Evolutionary conservation across 2,113 vertebrate genomes (phyloP).

Genomic region (Galbula dea): DNA sequence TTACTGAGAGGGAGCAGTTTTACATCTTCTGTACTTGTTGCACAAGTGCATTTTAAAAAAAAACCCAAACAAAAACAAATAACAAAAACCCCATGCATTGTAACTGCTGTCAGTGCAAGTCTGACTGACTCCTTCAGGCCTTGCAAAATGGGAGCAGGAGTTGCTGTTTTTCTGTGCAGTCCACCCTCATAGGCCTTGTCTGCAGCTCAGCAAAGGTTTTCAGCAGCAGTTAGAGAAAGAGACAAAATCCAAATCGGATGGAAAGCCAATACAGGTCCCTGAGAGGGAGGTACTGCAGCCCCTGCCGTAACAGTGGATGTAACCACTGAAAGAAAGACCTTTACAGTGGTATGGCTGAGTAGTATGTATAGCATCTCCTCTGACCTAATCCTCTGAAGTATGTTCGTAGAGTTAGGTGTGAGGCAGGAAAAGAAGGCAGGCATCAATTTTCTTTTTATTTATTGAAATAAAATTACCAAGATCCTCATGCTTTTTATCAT

Average conservation of each 20-base stretch:
- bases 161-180: not conserved
- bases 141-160: accelerated
- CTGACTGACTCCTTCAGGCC: not conserved
- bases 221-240: not conserved
- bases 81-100: accelerated
- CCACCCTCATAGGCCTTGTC: accelerated
- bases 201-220: not conserved
- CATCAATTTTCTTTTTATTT: not conserved
- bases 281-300: not conserved
- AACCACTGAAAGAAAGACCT: not conserved
- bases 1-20: not conserved
- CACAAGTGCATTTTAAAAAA: not conserved
- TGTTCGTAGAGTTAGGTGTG: not conserved
- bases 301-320: not conserved
- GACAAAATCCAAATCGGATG: not conserved
- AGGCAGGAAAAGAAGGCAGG: not conserved
- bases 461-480: not conserved
- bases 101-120: not conserved
- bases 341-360: not conserved
- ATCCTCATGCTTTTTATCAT: not conserved
- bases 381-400: not conserved
- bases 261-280: not conserved
- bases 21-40: not conserved
- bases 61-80: too few species aligned
- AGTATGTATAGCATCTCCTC: not conserved